Evolutionary conservation across 2,113 vertebrate genomes (phyloP), one percentile per base, ranked within the genome.

Genomic region (Hucho hucho): DNA sequence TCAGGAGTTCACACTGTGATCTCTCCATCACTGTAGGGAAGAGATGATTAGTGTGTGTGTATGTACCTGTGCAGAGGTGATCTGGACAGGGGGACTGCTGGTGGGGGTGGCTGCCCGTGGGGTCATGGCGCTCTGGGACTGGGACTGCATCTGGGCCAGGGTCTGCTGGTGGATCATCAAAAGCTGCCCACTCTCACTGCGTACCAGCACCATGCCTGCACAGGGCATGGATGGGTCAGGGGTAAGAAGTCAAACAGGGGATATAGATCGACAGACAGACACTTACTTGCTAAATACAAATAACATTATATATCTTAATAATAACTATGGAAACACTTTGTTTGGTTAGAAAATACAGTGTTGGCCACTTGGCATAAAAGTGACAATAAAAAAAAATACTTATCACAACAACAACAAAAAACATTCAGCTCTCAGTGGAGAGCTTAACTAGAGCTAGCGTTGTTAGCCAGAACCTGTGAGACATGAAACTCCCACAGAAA

Each of bases 111-210:
- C 92, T 64, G 96, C 94, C 76, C 95, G 93, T 72, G 95, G 94
- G 18, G 94, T 92, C 94, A 97, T 95, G 87, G 95, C 91, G 59
- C 93, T 95, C 84, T 97, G 96, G 79, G 96, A 93, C 90, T 97
- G 96, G 16, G 96, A 93, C 89, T 97, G 96, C 93, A 97, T 97
- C 91, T 98, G 97, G 1, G 96, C 96, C 92, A 98, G 82, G 58
- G 95, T 92, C 84, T 98, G 96, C 88, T 98, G 97, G 78, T 95
- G 96, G 83, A 98, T 96, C 95, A 98, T 92, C 79, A 98, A 79
- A 87, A 98, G 82, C 91, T 98, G 97, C 78, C 96, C 96, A 0
- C 94, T 97, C 86, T 98, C 97, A 3, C 95, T 97, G 22, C 97
- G 94, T 80, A 98, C 95, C 32, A 98, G 85, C 75, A 98, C 95